These are phyloP conservation scores for Pelagia noctiluca DNA, from an alignment of 30 jellyfish, hydroid and myxozoan species.

Conservation along the genomic window DNA sequence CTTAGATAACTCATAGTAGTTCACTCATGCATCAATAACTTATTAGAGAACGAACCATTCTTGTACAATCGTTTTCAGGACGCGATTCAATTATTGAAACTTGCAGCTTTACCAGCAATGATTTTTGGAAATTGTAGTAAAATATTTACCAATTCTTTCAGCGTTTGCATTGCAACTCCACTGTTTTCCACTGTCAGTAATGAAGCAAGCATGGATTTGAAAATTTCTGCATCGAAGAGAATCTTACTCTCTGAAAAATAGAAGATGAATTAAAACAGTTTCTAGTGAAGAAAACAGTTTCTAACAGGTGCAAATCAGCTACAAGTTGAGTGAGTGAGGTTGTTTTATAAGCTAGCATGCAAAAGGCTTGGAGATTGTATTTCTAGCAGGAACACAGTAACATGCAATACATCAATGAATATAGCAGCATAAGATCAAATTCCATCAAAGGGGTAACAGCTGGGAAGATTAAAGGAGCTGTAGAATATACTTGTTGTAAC, in stretches of 20 bases:
- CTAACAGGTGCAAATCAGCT: background rate
- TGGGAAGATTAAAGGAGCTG: no score
- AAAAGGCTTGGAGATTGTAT: background rate
- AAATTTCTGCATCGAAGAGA: slow-evolving; percentile 7
- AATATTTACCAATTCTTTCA: slow-evolving; percentile 20
- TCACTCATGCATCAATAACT: background rate
- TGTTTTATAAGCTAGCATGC: background rate
- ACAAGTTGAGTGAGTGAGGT: background rate
- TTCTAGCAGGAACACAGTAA: background rate
- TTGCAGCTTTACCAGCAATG: background rate
- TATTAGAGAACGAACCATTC: background rate
- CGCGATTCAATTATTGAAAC: no score
- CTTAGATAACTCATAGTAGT: background rate
- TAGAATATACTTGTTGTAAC: no score
- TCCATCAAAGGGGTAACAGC: no score
- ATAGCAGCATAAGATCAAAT: background rate
- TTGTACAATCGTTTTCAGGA: background rate
- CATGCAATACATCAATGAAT: no score
- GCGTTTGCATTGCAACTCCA: slow-evolving; percentile 24
- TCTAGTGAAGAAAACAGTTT: background rate
- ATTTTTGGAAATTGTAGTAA: background rate
- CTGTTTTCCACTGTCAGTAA: slow-evolving; percentile 25
- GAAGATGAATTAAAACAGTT: background rate
- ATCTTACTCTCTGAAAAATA: slow-evolving; percentile 32
- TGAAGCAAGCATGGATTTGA: slow-evolving; percentile 36